Conservation (phyloP, 2,888 invertebrate species). For the Habroteleia sp. region DNA sequence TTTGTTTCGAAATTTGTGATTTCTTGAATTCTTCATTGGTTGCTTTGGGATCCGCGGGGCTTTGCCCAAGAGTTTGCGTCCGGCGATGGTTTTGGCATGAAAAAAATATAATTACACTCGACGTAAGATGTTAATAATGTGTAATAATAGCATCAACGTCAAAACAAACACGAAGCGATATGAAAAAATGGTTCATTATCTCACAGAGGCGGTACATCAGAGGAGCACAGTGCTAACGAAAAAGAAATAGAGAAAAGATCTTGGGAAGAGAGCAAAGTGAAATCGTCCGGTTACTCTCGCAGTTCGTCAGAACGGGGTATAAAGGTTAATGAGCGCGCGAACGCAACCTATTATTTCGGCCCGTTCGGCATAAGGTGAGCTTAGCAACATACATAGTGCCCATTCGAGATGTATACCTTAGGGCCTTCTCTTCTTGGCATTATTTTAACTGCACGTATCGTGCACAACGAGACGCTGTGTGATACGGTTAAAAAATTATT, state of each 20-base stretch:
- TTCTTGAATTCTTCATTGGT: too few relatives aligned
- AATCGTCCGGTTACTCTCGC: slow-evolving; percentile 73
- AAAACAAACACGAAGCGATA: slow-evolving; percentile 59
- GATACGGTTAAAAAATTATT: slow-evolving; percentile 33
- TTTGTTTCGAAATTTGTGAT: too few relatives aligned
- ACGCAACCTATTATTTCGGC: slow-evolving; percentile 81
- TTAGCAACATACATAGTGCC: slow-evolving; percentile 24
- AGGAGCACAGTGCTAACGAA: slow-evolving; percentile 42
- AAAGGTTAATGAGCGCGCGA: slow-evolving; percentile 81
- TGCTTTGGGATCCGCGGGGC: too few relatives aligned
- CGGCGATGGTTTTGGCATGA: neutral
- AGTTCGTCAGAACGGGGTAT: slow-evolving; percentile 75
- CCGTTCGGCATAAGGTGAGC: slow-evolving; percentile 69
- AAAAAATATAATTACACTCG: slow-evolving; percentile 34
- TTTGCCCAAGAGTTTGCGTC: neutral
- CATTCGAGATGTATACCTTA: slow-evolving; percentile 22
- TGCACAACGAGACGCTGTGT: slow-evolving; percentile 14
- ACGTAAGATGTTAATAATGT: slow-evolving; percentile 53
- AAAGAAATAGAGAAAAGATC: slow-evolving; percentile 51
- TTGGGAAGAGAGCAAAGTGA: slow-evolving; percentile 77
- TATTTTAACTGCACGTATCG: slow-evolving; percentile 36
- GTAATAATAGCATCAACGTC: slow-evolving; percentile 61
- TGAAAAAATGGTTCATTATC: slow-evolving; percentile 63
- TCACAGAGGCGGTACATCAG: slow-evolving; percentile 54
- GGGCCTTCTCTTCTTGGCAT: slow-evolving; percentile 22